A percentile compares a stretch with the other conserved stretches of the same genome.
Conservation (phyloP, 2,888 invertebrate species). For the Acanthoscelides obtectus region DNA sequence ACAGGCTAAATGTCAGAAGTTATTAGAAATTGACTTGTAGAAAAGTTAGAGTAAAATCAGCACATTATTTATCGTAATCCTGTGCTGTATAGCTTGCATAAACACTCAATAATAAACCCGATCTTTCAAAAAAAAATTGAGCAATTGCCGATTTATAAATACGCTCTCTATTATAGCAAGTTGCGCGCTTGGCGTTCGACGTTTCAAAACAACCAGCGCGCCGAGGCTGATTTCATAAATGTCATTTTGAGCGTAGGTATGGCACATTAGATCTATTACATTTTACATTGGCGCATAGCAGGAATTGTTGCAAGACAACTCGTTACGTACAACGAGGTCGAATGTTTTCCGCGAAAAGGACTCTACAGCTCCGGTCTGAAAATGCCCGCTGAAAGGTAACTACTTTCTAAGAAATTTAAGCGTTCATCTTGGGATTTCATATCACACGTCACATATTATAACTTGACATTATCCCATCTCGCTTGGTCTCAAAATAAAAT, state of each 20-base stretch:
- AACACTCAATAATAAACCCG: background rate
- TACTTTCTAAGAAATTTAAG: no score
- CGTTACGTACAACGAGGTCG: constrained; percentile 10
- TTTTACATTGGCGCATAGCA: constrained; percentile 10
- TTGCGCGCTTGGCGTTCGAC: background rate
- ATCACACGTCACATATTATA: no score
- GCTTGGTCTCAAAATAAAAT: no score
- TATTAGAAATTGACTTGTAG: no score
- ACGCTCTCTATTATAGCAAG: background rate
- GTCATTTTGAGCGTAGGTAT: constrained; percentile 15
- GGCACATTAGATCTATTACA: constrained; percentile 13
- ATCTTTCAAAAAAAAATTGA: background rate
- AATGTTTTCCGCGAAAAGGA: constrained; percentile 9
- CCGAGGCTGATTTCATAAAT: constrained; percentile 14
- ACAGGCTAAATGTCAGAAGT: no score
- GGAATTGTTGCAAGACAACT: background rate
- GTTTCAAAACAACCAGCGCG: constrained; percentile 10
- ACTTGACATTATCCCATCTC: no score
- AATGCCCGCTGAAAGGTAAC: no score
- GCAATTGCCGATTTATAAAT: background rate
- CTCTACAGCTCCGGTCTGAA: background rate
- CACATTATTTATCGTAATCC: no score
- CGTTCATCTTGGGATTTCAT: no score
- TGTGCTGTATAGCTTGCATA: background rate
- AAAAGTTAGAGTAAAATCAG: no score